These are phyloP conservation scores for Bucorvus abyssinicus DNA, from an alignment of 2,797 vertebrate species.

Conservation along the genomic window DNA sequence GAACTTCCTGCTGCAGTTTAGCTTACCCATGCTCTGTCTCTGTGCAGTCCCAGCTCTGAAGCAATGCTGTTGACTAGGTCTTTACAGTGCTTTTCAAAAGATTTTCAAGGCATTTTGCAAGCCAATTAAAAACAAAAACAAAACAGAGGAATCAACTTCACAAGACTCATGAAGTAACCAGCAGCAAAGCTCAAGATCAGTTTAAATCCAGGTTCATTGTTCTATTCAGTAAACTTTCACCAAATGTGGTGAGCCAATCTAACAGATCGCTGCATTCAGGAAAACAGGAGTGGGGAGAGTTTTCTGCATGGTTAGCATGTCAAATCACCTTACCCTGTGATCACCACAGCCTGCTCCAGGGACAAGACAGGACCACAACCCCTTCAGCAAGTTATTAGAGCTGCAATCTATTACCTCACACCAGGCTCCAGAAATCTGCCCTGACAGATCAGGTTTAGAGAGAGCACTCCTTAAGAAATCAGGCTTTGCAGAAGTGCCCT, in stretches of 20 bases:
- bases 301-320: background rate
- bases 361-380: background rate
- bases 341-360: background rate
- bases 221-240: background rate
- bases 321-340: background rate
- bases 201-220: background rate
- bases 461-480: background rate
- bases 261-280: background rate
- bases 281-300: background rate
- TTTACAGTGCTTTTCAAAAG: background rate
- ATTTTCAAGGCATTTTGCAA: background rate
- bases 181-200: background rate
- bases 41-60: background rate
- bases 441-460: background rate
- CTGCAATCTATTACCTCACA: background rate
- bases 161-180: background rate
- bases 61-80: background rate
- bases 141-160: background rate
- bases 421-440: background rate
- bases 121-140: background rate
- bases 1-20: background rate
- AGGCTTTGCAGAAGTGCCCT: background rate
- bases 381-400: background rate
- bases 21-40: background rate
- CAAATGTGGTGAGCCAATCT: background rate